Conservation (phyloP, 2,113 vertebrate species). For the Phalacrocorax aristotelis region DNA sequence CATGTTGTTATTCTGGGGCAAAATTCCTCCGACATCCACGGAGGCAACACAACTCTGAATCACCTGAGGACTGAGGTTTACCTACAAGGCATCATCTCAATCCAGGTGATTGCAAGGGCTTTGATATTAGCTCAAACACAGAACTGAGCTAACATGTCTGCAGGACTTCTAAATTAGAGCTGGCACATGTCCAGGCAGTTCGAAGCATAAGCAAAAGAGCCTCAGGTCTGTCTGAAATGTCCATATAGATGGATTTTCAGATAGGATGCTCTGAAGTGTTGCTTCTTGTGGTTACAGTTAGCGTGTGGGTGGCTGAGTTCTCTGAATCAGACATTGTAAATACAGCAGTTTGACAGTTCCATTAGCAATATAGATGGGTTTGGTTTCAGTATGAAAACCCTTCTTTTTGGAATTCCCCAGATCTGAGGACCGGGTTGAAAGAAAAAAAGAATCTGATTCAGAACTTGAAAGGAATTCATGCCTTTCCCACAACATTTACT, state of each 20-base stretch:
- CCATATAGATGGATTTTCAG: slow-evolving; percentile 28
- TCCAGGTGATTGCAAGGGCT: slow-evolving; percentile 3
- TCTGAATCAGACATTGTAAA: slow-evolving; percentile 50
- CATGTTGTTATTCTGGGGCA: not conserved
- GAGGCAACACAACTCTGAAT: not conserved
- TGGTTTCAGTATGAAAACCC: slow-evolving; percentile 12
- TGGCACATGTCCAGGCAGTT: slow-evolving; percentile 6
- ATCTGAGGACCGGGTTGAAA: slow-evolving; percentile 1
- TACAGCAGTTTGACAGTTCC: slow-evolving; percentile 50
- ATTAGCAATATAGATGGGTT: slow-evolving; percentile 25
- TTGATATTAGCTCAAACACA: slow-evolving; percentile 41
- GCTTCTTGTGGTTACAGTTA: slow-evolving; percentile 51
- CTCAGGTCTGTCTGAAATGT: slow-evolving; percentile 54
- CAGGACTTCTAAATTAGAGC: slow-evolving; percentile 25
- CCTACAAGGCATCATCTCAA: slow-evolving; percentile 3
- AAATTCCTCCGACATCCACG: not conserved
- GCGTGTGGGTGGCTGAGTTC: slow-evolving; percentile 52
- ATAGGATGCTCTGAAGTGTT: slow-evolving; percentile 58
- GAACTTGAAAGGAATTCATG: slow-evolving; percentile 41
- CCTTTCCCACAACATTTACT: slow-evolving; percentile 46
- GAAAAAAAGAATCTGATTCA: slow-evolving; percentile 8
- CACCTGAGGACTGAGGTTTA: slow-evolving; percentile 42
- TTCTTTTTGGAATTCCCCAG: slow-evolving; percentile 41
- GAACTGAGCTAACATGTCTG: slow-evolving; percentile 52
- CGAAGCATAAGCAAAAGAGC: slow-evolving; percentile 14